Percentiles rank a stretch among this genome's conserved stretches.
These are phyloP conservation scores for Pilophorus perplexus DNA, from an alignment of 2,888 invertebrate genomes.

Conservation along the genomic window DNA sequence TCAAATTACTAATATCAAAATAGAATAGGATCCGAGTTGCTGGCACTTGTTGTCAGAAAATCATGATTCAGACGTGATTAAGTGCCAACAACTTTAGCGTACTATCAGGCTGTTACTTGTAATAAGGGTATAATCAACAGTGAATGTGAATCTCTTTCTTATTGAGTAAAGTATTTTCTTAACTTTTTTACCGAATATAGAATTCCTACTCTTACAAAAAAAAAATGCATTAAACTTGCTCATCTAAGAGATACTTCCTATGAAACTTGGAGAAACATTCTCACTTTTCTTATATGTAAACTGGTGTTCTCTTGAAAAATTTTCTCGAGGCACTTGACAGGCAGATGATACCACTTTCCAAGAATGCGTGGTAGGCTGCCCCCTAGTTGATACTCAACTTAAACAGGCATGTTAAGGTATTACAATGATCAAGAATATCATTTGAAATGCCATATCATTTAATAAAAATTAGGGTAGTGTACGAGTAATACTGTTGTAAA, in stretches of 20 bases:
- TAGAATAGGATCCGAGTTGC: conserved; percentile 33
- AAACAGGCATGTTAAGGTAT: conserved; percentile 8
- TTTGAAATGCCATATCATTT: conserved; percentile 32
- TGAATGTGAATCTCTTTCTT: conserved; percentile 41
- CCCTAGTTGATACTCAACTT: too few species aligned
- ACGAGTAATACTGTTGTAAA: conserved; percentile 4
- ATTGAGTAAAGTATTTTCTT: conserved; percentile 46
- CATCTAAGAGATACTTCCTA: conserved; percentile 10
- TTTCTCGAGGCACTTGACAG: too few species aligned
- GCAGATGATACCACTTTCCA: too few species aligned
- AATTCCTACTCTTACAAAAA: conserved; percentile 36
- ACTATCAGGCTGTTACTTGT: conserved; percentile 45
- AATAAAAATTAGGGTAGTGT: conserved; percentile 17
- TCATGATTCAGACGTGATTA: conserved; percentile 10
- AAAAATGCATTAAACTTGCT: conserved; percentile 34
- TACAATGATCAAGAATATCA: conserved; percentile 35
- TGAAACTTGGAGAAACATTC: too few species aligned
- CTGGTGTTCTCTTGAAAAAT: too few species aligned
- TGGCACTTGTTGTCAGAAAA: conserved; percentile 40
- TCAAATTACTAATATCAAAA: too few species aligned
- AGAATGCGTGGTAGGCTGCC: too few species aligned
- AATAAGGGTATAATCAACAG: conserved; percentile 43
- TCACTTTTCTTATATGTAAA: too few species aligned
- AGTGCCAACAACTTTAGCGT: conserved; percentile 32
- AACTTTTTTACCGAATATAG: conserved; percentile 45